Evolutionary conservation across 2,113 vertebrate species (phyloP).

Genomic region (Varanus komodoensis): DNA sequence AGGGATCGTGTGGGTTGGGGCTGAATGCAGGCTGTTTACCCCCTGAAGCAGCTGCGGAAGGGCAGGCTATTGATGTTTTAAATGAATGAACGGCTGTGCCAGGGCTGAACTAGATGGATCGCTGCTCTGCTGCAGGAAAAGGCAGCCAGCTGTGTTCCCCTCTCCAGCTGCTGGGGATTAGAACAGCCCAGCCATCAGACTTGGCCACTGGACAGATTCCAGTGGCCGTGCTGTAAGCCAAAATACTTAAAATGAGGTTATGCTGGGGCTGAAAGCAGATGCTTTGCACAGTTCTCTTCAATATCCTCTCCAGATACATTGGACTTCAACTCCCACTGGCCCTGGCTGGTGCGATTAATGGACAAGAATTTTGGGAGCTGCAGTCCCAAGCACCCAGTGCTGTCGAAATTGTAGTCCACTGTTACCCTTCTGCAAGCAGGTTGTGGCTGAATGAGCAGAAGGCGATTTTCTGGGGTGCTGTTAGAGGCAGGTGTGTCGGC

Average conservation of each 20-base stretch:
- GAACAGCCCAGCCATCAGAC: neutral
- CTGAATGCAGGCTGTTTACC: neutral
- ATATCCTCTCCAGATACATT: too few relatives aligned
- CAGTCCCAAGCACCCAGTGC: neutral
- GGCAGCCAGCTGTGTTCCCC: neutral
- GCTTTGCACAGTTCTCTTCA: too few relatives aligned
- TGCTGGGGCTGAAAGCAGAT: neutral
- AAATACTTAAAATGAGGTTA: neutral
- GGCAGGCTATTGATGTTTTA: neutral
- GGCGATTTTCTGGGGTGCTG: neutral
- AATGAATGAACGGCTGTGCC: neutral
- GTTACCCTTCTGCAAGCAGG: neutral
- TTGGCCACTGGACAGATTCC: neutral
- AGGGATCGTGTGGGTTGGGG: neutral
- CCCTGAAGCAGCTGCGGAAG: neutral
- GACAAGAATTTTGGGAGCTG: too few relatives aligned
- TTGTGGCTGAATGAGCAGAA: neutral
- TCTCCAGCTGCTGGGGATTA: neutral
- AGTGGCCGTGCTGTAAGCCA: neutral
- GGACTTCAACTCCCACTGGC: too few relatives aligned
- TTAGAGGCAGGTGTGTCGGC: neutral
- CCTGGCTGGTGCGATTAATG: too few relatives aligned
- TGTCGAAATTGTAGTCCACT: neutral
- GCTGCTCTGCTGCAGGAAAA: neutral
- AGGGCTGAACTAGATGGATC: neutral